A percentile compares a stretch with the other conserved stretches of the same genome.
phyloP scores from a whole-genome alignment of 2,888 invertebrate genomes.

The Lamproptera curius region DNA sequence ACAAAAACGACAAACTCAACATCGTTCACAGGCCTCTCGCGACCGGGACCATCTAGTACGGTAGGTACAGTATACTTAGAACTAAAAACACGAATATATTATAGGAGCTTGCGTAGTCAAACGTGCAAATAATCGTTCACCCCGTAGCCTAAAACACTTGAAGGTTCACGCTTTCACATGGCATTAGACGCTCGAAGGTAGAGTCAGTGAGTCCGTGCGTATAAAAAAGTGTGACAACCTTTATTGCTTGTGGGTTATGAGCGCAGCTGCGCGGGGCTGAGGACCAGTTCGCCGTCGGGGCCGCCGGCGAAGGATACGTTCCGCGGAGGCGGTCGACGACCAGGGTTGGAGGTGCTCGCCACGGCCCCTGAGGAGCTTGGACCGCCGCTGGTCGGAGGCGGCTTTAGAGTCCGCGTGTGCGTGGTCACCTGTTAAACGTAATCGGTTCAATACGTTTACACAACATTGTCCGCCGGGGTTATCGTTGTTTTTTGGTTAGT shows the following conservation, averaged over 20 bases:
- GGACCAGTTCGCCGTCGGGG: slow-evolving; percentile 78
- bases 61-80: slow-evolving; percentile 44
- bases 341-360: slow-evolving; percentile 25
- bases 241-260: slow-evolving; percentile 71
- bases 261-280: slow-evolving; percentile 81
- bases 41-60: slow-evolving; percentile 40
- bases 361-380: slow-evolving; percentile 20
- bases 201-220: slow-evolving; percentile 39
- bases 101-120: slow-evolving; percentile 59
- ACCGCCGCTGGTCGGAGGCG: slow-evolving; percentile 24
- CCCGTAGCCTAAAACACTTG: slow-evolving; percentile 55
- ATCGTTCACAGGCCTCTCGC: slow-evolving; percentile 10
- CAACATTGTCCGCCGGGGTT: no score
- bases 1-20: slow-evolving; percentile 22
- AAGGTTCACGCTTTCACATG: slow-evolving; percentile 51
- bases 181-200: slow-evolving; percentile 39
- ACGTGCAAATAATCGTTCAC: slow-evolving; percentile 65
- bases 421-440: slow-evolving; percentile 24
- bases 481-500: no score
- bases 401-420: slow-evolving; percentile 23
- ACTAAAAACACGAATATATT: slow-evolving; percentile 38
- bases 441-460: not conserved
- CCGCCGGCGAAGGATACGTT: slow-evolving; percentile 74
- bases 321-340: slow-evolving; percentile 55
- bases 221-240: slow-evolving; percentile 43